Evolutionary conservation across 2,888 invertebrate species (phyloP), one percentile per base, ranked within the genome.

Genomic region (Hesperia comma): DNA sequence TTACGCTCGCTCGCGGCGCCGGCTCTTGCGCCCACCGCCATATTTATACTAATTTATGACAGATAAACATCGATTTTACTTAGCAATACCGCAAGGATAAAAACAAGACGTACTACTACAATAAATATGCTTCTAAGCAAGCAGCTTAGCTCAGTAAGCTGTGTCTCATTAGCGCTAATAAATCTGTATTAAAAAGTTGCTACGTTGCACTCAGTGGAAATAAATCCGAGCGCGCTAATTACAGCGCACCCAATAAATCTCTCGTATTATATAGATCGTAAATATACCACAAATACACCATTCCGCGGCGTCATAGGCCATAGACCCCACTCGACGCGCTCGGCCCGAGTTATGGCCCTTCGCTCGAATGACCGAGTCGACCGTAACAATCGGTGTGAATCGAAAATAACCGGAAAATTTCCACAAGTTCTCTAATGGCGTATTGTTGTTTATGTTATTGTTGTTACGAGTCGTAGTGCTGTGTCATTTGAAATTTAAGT

Each of bases 371-470:
- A 80, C 82, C 82, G 83, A 75, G 73, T 76, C 82, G 80, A 78
- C 83, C 81, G 79, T 86, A 87, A 88, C 92, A 87, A 90, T 90
- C 87, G 86, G 80, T 82, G 87, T 87, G 88, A 92, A 91, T 91
- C 89, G 87, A 87, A 91, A 92, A 92, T 89, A 87, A 88, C 88
- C 89, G 89, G 92, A 90, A 92, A 92, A 91, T 91, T 86, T 90
- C 87, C 81, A 85, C 89, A 85, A 87, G 82, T 85, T 88, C 86
- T 90, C 91, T 92, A 92, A 92, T 91, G 84, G 90, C 85, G 86
- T 88, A 92, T 90, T 92, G 90, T 91, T 91, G 87, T 87, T 74
- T 78, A 74, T 76, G 72, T 74, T 75, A 74, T 74, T 74, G 75
- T 74, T 70, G 73, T 69, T 71, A 71, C 62, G 69, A 67, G 67